Percentiles rank a stretch among this genome's conserved stretches.
phyloP scores from a whole-genome alignment of 2,888 invertebrate genomes.

The Eristalis arbustorum region DNA sequence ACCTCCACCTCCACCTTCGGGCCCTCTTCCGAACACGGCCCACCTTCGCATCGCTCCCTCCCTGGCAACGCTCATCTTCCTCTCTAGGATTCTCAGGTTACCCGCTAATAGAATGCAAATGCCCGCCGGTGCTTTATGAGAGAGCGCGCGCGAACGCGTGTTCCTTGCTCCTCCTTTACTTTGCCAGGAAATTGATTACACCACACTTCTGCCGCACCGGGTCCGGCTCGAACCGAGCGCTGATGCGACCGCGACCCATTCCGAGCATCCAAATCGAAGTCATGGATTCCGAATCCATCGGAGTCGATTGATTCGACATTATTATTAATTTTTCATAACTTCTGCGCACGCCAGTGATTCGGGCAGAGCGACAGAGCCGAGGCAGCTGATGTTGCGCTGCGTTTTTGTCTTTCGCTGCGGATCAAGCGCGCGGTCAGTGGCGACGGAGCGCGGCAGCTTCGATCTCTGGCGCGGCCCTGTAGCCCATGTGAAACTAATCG shows the following conservation, averaged over 20 bases:
- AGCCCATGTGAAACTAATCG: slow-evolving; percentile 71
- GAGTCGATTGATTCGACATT: slow-evolving; percentile 70
- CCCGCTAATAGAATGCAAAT: slow-evolving; percentile 61
- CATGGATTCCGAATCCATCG: slow-evolving; percentile 65
- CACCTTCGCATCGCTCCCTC: not conserved
- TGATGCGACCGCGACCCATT: not conserved
- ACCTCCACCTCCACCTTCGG: no score
- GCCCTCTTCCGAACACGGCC: not conserved
- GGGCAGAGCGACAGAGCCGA: slow-evolving; percentile 1
- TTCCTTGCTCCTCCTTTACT: slow-evolving; percentile 55
- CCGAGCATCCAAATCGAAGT: slow-evolving; percentile 33
- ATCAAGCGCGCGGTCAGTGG: slow-evolving; percentile 22
- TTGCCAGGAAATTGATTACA: slow-evolving; percentile 66
- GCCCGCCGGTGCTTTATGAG: slow-evolving; percentile 43
- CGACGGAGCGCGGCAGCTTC: slow-evolving; percentile 1
- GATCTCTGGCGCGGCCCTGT: slow-evolving; percentile 27
- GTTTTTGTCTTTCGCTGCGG: slow-evolving; percentile 6
- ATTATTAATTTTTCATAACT: slow-evolving; percentile 71
- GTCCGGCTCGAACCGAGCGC: not conserved
- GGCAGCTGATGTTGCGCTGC: slow-evolving; percentile 17
- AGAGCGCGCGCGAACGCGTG: slow-evolving; percentile 32
- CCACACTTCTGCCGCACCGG: slow-evolving; percentile 58
- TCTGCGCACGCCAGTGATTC: slow-evolving; percentile 62
- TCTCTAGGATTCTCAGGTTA: slow-evolving; percentile 34
- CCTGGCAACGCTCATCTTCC: not conserved